These are phyloP conservation scores for Falco biarmicus DNA, from an alignment of 2,797 vertebrate genomes.

Conservation along the genomic window DNA sequence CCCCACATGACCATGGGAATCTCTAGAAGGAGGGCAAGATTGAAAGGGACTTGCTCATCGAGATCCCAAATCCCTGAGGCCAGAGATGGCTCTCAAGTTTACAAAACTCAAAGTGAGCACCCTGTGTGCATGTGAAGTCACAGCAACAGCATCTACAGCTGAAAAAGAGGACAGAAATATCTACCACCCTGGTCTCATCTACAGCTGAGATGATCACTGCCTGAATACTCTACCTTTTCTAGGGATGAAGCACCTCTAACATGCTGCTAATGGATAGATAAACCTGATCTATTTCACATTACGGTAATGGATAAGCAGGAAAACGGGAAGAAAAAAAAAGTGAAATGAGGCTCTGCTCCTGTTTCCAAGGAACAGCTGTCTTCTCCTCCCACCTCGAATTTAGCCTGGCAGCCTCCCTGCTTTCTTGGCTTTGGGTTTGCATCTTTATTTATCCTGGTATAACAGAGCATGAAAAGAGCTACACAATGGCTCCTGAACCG, in stretches of 20 bases:
- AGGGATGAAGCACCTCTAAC: neutral
- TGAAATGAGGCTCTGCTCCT: neutral
- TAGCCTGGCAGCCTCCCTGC: neutral
- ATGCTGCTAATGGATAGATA: neutral
- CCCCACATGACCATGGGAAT: accelerated
- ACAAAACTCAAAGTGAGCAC: neutral
- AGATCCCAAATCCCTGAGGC: neutral
- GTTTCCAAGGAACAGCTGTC: neutral
- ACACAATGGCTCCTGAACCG: accelerated
- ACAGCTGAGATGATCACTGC: neutral
- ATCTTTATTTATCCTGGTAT: neutral
- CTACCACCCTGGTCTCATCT: neutral
- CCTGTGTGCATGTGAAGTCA: neutral
- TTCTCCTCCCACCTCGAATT: neutral
- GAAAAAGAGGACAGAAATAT: accelerated
- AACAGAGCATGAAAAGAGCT: neutral
- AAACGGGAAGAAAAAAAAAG: neutral
- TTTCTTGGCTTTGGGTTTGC: neutral
- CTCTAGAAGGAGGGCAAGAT: neutral
- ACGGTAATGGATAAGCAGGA: neutral
- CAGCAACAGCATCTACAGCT: neutral
- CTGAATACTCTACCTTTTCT: neutral
- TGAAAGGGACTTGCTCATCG: neutral
- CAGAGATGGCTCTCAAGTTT: neutral
- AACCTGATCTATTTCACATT: neutral